phyloP scores from a whole-genome alignment of 2,888 invertebrate species.

The Dryobotodes eremita region DNA sequence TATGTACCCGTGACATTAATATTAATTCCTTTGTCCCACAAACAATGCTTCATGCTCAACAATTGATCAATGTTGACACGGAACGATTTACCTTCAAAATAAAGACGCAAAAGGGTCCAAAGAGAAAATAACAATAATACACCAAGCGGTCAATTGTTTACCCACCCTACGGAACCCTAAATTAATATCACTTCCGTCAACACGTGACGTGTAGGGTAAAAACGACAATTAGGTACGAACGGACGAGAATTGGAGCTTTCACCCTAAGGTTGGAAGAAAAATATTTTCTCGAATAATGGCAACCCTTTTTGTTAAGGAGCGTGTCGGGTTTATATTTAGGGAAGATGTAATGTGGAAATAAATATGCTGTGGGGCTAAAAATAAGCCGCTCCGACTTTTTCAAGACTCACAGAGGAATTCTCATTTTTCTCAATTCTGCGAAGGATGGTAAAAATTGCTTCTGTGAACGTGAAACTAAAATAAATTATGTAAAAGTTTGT shows the following conservation, averaged over 20 bases:
- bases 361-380: constrained; percentile 39
- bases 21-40: constrained; percentile 58
- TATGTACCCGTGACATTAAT: constrained; percentile 51
- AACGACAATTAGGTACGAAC: constrained; percentile 68
- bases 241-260: constrained; percentile 58
- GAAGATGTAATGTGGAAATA: constrained; percentile 52
- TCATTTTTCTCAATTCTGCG: neutral
- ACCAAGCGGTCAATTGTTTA: constrained; percentile 79
- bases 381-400: constrained; percentile 6
- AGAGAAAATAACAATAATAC: constrained; percentile 75
- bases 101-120: constrained; percentile 67
- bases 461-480: neutral
- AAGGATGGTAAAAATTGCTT: neutral
- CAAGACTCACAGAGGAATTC: neutral
- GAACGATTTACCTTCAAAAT: constrained; percentile 68
- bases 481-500: too few species aligned
- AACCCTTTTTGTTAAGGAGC: constrained; percentile 62
- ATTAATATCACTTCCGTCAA: constrained; percentile 87
- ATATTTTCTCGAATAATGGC: constrained; percentile 66
- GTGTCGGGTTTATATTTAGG: constrained; percentile 58
- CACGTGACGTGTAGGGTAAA: constrained; percentile 81
- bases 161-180: constrained; percentile 81
- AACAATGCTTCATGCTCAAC: constrained; percentile 58
- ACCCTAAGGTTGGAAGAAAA: constrained; percentile 63
- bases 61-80: constrained; percentile 68